These are phyloP conservation scores for Eubasilissa splendida DNA, from an alignment of 2,888 invertebrate species.

Conservation along the genomic window DNA sequence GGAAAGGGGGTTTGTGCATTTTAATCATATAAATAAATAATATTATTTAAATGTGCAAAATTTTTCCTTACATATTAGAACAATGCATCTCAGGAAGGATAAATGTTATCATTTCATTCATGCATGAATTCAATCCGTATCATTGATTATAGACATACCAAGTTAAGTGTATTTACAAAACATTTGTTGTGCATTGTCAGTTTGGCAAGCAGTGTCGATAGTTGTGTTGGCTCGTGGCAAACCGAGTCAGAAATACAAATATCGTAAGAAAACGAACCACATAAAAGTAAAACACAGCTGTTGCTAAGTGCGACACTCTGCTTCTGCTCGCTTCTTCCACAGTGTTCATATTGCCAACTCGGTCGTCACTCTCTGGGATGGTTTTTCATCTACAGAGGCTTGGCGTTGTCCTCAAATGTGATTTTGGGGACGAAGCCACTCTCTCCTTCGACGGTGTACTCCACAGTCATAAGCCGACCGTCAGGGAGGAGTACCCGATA, in stretches of 20 bases:
- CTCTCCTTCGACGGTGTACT: constrained; percentile 80
- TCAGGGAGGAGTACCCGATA: constrained; percentile 81
- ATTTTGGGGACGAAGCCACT: constrained; percentile 83
- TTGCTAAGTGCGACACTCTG: no score
- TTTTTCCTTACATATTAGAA: not conserved
- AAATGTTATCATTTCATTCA: not conserved
- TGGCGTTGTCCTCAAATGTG: constrained; percentile 76
- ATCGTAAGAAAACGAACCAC: not conserved
- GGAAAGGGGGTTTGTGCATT: constrained; percentile 1
- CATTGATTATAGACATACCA: not conserved
- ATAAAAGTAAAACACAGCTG: not conserved
- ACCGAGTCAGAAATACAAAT: constrained; percentile 22
- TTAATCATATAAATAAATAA: constrained; percentile 13
- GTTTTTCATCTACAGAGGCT: constrained; percentile 65
- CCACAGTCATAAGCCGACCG: constrained; percentile 81
- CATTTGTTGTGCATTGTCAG: constrained; percentile 33
- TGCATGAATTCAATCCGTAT: constrained; percentile 2
- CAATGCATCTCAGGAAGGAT: not conserved
- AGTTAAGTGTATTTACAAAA: constrained; percentile 39
- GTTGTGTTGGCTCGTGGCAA: not conserved
- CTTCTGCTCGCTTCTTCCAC: not conserved
- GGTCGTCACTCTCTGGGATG: not conserved
- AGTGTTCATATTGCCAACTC: constrained; percentile 1
- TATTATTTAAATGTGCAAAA: constrained; percentile 5
- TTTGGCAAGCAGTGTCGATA: not conserved